A percentile compares a stretch with the other conserved stretches of the same genome.
phyloP scores from a whole-genome alignment of 2,888 invertebrate genomes.

The Petrolisthes manimaculis region DNA sequence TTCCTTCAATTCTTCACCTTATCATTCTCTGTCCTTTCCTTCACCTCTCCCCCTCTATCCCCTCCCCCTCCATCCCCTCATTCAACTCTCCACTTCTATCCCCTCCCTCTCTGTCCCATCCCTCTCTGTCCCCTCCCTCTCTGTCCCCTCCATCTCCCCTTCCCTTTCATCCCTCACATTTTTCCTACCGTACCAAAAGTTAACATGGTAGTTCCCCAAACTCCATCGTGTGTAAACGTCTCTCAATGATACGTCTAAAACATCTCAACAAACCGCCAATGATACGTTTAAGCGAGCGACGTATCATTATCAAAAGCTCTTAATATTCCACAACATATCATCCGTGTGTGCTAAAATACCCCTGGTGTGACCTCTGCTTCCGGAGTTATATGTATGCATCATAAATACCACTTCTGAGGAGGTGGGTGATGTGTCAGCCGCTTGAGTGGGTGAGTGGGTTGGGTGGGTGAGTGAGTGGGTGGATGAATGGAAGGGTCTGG shows the following conservation, averaged over 20 bases:
- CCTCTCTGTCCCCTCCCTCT: not conserved
- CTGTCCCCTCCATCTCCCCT: slow-evolving; percentile 14
- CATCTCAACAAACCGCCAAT: not conserved
- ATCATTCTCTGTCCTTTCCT: not conserved
- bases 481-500: too few species aligned
- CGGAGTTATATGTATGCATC: not conserved
- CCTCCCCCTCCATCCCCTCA: not conserved
- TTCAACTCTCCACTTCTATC: not conserved
- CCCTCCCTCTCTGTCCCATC: not conserved
- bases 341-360: not conserved
- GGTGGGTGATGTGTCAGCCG: not conserved
- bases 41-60: not conserved
- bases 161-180: not conserved
- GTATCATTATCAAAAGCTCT: not conserved
- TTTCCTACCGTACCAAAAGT: not conserved
- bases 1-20: too few species aligned
- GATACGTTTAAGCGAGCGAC: not conserved
- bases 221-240: not conserved
- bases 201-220: not conserved
- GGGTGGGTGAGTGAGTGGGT: not conserved
- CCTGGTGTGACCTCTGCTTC: not conserved
- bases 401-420: too few species aligned
- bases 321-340: not conserved
- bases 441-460: not conserved
- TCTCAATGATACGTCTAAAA: not conserved